Base-by-base conservation (phyloP, 2,888 invertebrate species). In the Allophyes oxyacanthae region DNA sequence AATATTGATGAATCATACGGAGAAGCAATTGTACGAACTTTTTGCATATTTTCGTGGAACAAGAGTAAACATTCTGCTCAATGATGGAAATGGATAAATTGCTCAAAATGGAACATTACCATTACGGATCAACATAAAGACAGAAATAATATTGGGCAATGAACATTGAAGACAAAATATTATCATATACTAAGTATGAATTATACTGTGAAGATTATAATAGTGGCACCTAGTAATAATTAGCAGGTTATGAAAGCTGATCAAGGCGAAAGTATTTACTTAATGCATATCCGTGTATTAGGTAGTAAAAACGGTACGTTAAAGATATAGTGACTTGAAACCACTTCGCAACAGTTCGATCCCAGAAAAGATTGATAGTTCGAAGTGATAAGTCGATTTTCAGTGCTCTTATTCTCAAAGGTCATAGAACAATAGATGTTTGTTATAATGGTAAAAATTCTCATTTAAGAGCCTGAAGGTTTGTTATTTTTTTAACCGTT, bases 61-160 rank as follows among this genome's bases (percentile, higher is more conserved):
- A 13, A 40, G 37, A 32, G 36, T 28, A 15, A 30, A 42, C 34
- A 33, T 46, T 28, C 9, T 15, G 14, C n/a, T 28, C 15, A n/a
- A 26, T 9, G n/a, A 46, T 25, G 11, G n/a, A 44, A 25, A n/a
- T 56, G 41, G 14, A 37, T 45, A 42, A 49, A 62, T 49, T 28
- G n/a, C 26, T 26, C 10, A 34, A 51, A 26, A 45, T 43, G 20
- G 38, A 38, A 33, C 45, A 51, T 46, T 42, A 30, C 33, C 44
- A 41, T 46, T 28, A 32, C 1, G 11, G 11, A 34, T 37, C n/a
- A 50, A 40, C 14, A 34, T 15, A 14, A 32, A 33, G 26, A 48
- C 51, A 28, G 43, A 58, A 44, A 57, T 48, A 44, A 43, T 51
- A 11, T 36, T 48, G 52, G 40, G 37, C 25, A 49, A 65, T 42